phyloP scores from a whole-genome alignment of 2,113 vertebrate genomes.

The Pluvialis apricaria region DNA sequence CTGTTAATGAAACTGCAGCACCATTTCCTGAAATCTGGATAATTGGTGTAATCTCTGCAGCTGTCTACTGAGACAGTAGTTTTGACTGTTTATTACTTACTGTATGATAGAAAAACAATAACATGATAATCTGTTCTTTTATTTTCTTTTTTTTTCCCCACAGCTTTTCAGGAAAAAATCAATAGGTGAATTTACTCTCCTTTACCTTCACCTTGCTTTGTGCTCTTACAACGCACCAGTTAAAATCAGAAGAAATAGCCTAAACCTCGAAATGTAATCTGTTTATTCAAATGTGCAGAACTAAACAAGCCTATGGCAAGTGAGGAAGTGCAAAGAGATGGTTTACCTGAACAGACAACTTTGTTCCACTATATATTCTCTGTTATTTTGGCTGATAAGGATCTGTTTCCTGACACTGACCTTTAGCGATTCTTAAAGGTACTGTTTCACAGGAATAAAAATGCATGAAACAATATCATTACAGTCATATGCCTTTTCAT shows the following conservation, averaged over 20 bases:
- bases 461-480: background rate
- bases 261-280: background rate
- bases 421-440: background rate
- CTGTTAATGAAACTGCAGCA: background rate
- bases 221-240: background rate
- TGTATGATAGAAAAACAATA: background rate
- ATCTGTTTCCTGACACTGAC: slow-evolving; percentile 10
- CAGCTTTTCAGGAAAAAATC: background rate
- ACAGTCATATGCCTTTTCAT: slow-evolving; percentile 29
- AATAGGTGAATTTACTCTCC: background rate
- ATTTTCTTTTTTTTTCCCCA: background rate
- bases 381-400: background rate
- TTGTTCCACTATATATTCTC: background rate
- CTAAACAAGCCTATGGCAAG: background rate
- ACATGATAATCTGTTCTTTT: accelerated
- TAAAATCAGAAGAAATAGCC: background rate
- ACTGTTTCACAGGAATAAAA: background rate
- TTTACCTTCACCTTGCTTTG: accelerated
- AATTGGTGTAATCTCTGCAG: background rate
- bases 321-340: background rate
- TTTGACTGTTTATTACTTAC: background rate
- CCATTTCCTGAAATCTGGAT: background rate
- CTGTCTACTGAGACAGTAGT: background rate
- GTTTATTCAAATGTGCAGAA: background rate
- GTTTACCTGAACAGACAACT: background rate